Evolutionary conservation across 64 coral and sea anemone genomes (phyloP).

Genomic region (Montipora efflorescens): DNA sequence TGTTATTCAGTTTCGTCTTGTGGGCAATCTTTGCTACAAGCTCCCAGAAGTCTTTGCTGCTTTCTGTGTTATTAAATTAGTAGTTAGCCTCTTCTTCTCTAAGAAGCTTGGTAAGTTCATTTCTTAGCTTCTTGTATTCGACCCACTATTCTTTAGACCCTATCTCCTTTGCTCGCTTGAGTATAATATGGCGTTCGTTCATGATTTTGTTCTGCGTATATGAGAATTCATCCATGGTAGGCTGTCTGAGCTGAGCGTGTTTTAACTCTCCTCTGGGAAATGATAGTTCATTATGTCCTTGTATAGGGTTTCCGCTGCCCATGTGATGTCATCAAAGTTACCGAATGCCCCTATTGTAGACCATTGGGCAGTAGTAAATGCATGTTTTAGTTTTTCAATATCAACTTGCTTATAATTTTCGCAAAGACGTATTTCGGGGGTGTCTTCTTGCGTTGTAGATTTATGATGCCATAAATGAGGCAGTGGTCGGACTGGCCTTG

Average conservation of each 20-base stretch:
- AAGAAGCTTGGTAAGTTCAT: slow-evolving; percentile 44
- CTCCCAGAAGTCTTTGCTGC: slow-evolving; percentile 69
- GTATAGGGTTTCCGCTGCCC: slow-evolving; percentile 72
- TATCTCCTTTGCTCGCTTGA: slow-evolving; percentile 59
- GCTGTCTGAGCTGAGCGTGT: slow-evolving; percentile 16
- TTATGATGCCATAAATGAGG: slow-evolving; percentile 42
- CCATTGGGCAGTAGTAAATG: slow-evolving; percentile 18
- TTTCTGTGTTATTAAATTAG: slow-evolving; percentile 39
- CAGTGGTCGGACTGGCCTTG: slow-evolving; percentile 30
- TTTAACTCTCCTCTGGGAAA: slow-evolving; percentile 63
- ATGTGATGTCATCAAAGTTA: slow-evolving; percentile 53
- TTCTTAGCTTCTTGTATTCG: slow-evolving; percentile 33
- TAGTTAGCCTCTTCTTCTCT: slow-evolving; percentile 52
- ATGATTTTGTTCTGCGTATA: slow-evolving; percentile 56
- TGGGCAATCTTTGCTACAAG: slow-evolving; percentile 58
- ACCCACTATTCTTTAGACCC: slow-evolving; percentile 20
- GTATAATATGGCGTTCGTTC: slow-evolving; percentile 48
- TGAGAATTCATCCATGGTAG: slow-evolving; percentile 80
- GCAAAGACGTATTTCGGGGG: slow-evolving; percentile 33
- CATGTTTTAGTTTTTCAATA: slow-evolving; percentile 36
- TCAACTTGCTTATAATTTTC: slow-evolving; percentile 63
- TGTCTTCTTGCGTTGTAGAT: slow-evolving; percentile 8
- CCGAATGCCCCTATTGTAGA: slow-evolving; percentile 59
- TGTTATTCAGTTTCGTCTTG: slow-evolving; percentile 45
- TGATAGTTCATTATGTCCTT: slow-evolving; percentile 54